These are phyloP conservation scores for Hololepta plana DNA, from an alignment of 2,888 invertebrate species.

Conservation along the genomic window DNA sequence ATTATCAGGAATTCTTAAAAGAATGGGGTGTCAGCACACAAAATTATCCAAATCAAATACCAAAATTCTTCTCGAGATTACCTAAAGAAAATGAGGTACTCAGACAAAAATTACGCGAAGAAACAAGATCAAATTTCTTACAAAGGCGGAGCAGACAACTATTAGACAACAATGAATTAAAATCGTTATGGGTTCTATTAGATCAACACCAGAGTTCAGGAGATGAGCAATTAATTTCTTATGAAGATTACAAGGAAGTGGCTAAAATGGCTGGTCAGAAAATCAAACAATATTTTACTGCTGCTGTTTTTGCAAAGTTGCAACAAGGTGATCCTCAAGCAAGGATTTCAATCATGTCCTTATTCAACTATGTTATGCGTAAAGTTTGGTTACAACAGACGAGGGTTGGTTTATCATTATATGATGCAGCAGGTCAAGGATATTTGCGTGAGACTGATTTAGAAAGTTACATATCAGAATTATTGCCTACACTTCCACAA, in stretches of 20 bases:
- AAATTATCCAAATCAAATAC: slow-evolving; percentile 41
- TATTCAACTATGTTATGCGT: slow-evolving; percentile 91
- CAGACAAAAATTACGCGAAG: slow-evolving; percentile 68
- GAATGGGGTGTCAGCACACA: slow-evolving; percentile 15
- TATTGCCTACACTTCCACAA: slow-evolving; percentile 83
- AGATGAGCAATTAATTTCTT: slow-evolving; percentile 73
- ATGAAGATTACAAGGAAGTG: slow-evolving; percentile 69
- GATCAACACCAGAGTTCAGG: slow-evolving; percentile 62
- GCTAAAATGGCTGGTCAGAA: slow-evolving; percentile 45
- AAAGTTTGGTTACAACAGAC: slow-evolving; percentile 93
- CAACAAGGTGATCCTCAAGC: slow-evolving; percentile 73
- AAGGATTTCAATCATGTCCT: slow-evolving; percentile 66
- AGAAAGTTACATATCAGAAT: slow-evolving; percentile 85
- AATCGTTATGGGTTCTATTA: slow-evolving; percentile 62
- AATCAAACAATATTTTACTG: slow-evolving; percentile 53
- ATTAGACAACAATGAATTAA: slow-evolving; percentile 73
- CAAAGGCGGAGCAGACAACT: slow-evolving; percentile 71
- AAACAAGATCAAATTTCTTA: slow-evolving; percentile 72
- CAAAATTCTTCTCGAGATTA: slow-evolving; percentile 57
- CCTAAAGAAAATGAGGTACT: slow-evolving; percentile 62
- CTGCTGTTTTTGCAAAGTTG: slow-evolving; percentile 73
- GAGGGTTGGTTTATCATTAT: slow-evolving; percentile 78
- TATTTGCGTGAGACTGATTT: slow-evolving; percentile 50
- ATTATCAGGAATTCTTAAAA: slow-evolving; percentile 16
- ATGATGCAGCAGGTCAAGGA: slow-evolving; percentile 76